Percentiles rank a stretch among this genome's conserved stretches.
Conservation (phyloP, 2,797 vertebrate species). For the Pipistrellus pipistrellus region DNA sequence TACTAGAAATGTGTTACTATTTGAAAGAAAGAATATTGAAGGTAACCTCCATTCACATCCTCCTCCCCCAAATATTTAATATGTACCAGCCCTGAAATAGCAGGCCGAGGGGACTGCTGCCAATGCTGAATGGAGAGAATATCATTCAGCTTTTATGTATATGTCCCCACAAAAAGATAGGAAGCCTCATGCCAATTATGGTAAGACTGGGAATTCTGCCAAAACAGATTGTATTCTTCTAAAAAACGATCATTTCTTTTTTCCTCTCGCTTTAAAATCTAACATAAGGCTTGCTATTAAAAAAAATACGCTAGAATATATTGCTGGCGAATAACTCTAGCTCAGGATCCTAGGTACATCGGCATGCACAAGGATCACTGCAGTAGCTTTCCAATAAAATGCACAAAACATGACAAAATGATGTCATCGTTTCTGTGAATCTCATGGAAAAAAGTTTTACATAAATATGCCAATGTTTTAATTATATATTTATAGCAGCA, state of each 20-base stretch:
- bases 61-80: slow-evolving; percentile 1
- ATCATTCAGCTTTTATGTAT: neutral
- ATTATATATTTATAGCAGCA: slow-evolving; percentile 72
- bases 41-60: slow-evolving; percentile 13
- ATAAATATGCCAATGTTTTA: slow-evolving; percentile 53
- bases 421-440: slow-evolving; percentile 57
- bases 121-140: neutral
- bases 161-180: slow-evolving; percentile 15
- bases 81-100: neutral
- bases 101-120: slow-evolving; percentile 8
- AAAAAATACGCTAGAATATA: slow-evolving; percentile 22
- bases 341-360: slow-evolving; percentile 3
- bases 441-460: slow-evolving; percentile 58
- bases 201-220: slow-evolving; percentile 57
- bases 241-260: slow-evolving; percentile 60
- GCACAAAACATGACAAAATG: slow-evolving; percentile 46
- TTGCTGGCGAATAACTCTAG: slow-evolving; percentile 46
- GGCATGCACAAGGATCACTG: neutral
- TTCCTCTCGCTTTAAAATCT: slow-evolving; percentile 56
- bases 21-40: slow-evolving; percentile 36
- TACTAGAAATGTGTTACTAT: neutral
- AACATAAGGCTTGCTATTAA: slow-evolving; percentile 19
- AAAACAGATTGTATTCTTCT: slow-evolving; percentile 57
- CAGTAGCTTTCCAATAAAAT: slow-evolving; percentile 57
- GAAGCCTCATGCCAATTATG: slow-evolving; percentile 22